Conservation (phyloP, 2,888 invertebrate genomes). For the Oligia latruncula region DNA sequence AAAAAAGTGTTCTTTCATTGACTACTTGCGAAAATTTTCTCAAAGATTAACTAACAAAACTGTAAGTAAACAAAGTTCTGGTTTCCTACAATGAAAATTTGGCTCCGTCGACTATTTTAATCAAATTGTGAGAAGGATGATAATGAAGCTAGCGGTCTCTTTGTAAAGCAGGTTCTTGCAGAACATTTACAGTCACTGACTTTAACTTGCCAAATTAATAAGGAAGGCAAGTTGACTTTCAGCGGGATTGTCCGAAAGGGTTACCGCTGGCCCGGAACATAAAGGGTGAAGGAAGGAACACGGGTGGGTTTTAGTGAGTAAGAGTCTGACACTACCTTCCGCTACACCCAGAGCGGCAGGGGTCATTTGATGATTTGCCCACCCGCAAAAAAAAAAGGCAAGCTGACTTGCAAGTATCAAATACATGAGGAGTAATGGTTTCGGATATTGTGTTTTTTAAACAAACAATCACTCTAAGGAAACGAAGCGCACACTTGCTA, state of each 20-base stretch:
- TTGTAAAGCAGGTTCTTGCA: slow-evolving; percentile 52
- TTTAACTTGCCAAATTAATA: slow-evolving; percentile 60
- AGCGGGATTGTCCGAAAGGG: background rate
- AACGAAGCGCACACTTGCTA: background rate
- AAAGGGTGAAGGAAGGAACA: no score
- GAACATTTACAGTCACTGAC: slow-evolving; percentile 47
- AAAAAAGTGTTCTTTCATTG: background rate
- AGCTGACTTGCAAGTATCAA: slow-evolving; percentile 16
- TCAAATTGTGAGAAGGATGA: slow-evolving; percentile 57
- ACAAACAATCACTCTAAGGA: background rate
- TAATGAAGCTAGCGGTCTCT: slow-evolving; percentile 63
- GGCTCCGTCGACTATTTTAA: slow-evolving; percentile 54
- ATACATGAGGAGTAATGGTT: slow-evolving; percentile 23
- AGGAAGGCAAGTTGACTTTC: slow-evolving; percentile 12
- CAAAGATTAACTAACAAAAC: slow-evolving; percentile 23
- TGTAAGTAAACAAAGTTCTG: slow-evolving; percentile 30
- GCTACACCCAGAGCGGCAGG: no score
- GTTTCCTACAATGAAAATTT: slow-evolving; percentile 43
- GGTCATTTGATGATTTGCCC: no score
- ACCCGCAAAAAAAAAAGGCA: background rate
- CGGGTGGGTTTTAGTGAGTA: no score
- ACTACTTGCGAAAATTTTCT: background rate
- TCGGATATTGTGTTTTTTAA: background rate
- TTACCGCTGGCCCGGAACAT: no score
- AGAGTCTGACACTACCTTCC: no score